Evolutionary conservation across 2,113 vertebrate species (phyloP).

Genomic region (Cyanistes caeruleus): DNA sequence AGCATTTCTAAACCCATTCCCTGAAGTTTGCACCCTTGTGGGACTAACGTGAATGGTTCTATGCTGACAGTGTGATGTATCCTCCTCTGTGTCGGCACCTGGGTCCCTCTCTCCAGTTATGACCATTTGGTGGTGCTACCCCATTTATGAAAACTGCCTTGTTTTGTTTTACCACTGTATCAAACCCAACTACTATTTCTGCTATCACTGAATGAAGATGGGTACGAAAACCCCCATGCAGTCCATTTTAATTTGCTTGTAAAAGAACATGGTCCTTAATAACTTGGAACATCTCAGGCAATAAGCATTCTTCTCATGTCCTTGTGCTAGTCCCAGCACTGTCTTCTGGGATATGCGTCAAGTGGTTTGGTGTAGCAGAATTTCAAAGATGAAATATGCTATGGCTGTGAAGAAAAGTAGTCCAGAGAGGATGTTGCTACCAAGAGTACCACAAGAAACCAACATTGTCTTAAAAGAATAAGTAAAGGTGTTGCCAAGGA

Average conservation of each 20-base stretch:
- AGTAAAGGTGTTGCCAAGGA: background rate
- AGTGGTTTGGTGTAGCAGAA: background rate
- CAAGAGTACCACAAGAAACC: background rate
- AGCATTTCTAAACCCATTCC: background rate
- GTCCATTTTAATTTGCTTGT: conserved; percentile 33
- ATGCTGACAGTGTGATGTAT: background rate
- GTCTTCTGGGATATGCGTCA: background rate
- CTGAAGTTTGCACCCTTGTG: background rate
- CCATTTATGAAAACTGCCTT: conserved; percentile 13
- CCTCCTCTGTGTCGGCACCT: background rate
- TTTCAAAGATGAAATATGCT: background rate
- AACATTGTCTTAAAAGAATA: background rate
- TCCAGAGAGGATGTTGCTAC: background rate
- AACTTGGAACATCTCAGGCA: conserved; percentile 33
- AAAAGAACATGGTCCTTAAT: conserved; percentile 26
- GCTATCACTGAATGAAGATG: background rate
- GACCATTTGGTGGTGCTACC: conserved; percentile 26
- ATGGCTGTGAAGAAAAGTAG: background rate
- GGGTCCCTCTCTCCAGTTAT: background rate
- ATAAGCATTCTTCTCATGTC: conserved; percentile 30
- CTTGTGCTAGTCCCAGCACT: conserved; percentile 20
- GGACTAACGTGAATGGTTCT: background rate
- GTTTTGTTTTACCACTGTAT: background rate
- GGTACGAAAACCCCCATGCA: background rate
- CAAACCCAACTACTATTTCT: background rate